These are phyloP conservation scores for Lophius piscatorius DNA, from an alignment of 2,113 vertebrate species.

Conservation along the genomic window DNA sequence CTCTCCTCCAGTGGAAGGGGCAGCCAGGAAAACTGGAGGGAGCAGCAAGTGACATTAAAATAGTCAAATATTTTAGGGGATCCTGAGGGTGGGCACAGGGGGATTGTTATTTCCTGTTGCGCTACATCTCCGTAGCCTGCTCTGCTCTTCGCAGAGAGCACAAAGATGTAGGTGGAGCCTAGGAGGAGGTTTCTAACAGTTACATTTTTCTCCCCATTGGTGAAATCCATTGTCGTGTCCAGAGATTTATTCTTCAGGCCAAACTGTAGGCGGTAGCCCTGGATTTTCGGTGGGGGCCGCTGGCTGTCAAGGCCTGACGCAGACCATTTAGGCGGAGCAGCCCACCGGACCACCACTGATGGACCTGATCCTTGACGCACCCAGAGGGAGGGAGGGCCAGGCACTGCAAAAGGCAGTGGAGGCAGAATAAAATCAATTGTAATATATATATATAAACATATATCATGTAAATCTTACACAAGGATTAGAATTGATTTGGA, in stretches of 20 bases:
- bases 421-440: conserved; percentile 46
- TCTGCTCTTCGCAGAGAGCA: conserved; percentile 86
- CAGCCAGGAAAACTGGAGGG: conserved; percentile 89
- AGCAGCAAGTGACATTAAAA: conserved; percentile 86
- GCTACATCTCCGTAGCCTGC: conserved; percentile 87
- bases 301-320: conserved; percentile 41
- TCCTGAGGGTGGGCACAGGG: conserved; percentile 86
- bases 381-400: conserved; percentile 86
- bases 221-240: conserved; percentile 84
- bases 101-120: conserved; percentile 82
- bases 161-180: conserved; percentile 90
- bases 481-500: conserved; percentile 56
- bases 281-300: conserved; percentile 76
- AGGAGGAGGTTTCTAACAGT: conserved; percentile 81
- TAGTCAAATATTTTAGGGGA: conserved; percentile 87
- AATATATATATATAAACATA: conserved; percentile 12
- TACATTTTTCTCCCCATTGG: conserved; percentile 81
- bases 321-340: conserved; percentile 58
- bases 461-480: conserved; percentile 47
- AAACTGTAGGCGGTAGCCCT: conserved; percentile 91
- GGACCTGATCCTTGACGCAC: conserved; percentile 84
- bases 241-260: conserved; percentile 83
- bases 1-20: conserved; percentile 85
- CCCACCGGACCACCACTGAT: conserved; percentile 78
- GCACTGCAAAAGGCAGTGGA: conserved; percentile 77